These are phyloP conservation scores for Platysteira castanea DNA, from an alignment of 2,113 vertebrate species.

Conservation along the genomic window DNA sequence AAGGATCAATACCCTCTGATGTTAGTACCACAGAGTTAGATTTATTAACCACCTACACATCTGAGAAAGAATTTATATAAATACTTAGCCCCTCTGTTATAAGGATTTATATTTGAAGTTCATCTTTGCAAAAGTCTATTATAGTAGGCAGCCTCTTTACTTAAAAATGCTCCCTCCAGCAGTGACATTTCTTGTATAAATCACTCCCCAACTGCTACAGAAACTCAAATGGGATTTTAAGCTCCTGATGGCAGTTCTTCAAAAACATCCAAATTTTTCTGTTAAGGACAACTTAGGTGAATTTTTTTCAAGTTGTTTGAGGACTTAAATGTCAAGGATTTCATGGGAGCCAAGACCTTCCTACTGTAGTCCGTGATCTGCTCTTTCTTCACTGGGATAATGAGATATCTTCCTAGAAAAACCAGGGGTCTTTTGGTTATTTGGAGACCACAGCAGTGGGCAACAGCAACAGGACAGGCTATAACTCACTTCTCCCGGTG, in stretches of 20 bases:
- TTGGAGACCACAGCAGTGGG: neutral
- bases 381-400: neutral
- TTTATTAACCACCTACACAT: slow-evolving; percentile 11
- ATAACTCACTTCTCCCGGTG: neutral
- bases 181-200: neutral
- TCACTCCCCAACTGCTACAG: neutral
- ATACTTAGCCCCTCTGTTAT: neutral
- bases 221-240: neutral
- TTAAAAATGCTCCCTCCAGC: neutral
- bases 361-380: neutral
- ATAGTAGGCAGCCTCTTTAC: neutral
- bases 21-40: neutral
- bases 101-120: slow-evolving; percentile 27
- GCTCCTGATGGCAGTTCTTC: neutral
- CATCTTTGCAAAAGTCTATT: slow-evolving; percentile 10
- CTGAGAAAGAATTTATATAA: slow-evolving; percentile 15
- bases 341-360: neutral
- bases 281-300: neutral
- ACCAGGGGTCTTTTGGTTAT: neutral
- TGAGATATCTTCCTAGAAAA: neutral
- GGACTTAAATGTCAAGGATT: neutral
- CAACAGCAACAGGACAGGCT: neutral
- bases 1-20: neutral
- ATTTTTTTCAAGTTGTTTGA: neutral
- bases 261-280: neutral